Percentiles rank a stretch among this genome's conserved stretches.
Conservation (phyloP, 53 echinoderm and acorn worm species). For the Henricia sp. region DNA sequence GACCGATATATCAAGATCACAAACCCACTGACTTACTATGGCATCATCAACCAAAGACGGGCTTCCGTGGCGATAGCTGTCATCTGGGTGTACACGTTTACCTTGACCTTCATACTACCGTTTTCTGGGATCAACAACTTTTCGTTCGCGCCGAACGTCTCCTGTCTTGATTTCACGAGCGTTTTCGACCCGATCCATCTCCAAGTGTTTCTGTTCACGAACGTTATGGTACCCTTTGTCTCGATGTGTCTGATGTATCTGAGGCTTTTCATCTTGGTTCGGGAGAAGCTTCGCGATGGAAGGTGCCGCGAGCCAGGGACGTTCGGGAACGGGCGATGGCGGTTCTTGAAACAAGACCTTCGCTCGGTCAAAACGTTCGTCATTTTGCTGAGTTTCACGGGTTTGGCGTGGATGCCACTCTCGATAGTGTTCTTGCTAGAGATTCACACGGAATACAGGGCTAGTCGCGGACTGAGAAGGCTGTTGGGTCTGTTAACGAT, state of each 20-base stretch:
- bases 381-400: constrained; percentile 61
- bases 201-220: constrained; percentile 56
- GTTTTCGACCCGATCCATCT: constrained; percentile 66
- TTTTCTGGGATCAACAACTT: constrained; percentile 44
- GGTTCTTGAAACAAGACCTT: constrained; percentile 44
- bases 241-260: constrained; percentile 59
- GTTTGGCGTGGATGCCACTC: constrained; percentile 68
- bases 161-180: constrained; percentile 67
- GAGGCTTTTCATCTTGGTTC: constrained; percentile 49
- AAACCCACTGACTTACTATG: constrained; percentile 53
- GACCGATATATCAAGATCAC: constrained; percentile 71
- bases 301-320: neutral
- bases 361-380: constrained; percentile 65
- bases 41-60: constrained; percentile 20
- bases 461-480: constrained; percentile 58
- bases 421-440: constrained; percentile 60
- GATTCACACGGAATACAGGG: constrained; percentile 55
- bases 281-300: constrained; percentile 34
- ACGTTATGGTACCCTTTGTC: constrained; percentile 57
- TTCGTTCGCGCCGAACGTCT: constrained; percentile 4
- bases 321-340: neutral
- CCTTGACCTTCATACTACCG: constrained; percentile 46
- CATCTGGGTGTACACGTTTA: constrained; percentile 63
- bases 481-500: constrained; percentile 68
- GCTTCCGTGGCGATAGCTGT: constrained; percentile 15